These are phyloP conservation scores for Caenorhabditis virilis DNA, from an alignment of 2,888 invertebrate species.

Conservation along the genomic window DNA sequence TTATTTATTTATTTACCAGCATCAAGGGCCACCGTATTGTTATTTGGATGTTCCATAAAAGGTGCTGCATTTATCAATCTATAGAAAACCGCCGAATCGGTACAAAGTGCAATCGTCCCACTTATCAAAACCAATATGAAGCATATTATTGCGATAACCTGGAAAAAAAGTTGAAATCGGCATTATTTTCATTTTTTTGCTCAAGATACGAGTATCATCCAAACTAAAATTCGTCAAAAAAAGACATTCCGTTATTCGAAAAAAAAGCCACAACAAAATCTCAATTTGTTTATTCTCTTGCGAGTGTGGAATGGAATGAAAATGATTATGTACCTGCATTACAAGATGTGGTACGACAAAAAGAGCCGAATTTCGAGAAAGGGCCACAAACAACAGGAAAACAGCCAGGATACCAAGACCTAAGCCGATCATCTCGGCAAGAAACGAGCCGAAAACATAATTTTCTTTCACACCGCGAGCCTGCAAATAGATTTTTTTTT, in stretches of 20 bases:
- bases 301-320: too few relatives aligned
- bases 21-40: slow-evolving; percentile 61
- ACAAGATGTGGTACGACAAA: slow-evolving; percentile 65
- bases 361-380: slow-evolving; percentile 58
- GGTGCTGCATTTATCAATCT: slow-evolving; percentile 65
- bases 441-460: slow-evolving; percentile 53
- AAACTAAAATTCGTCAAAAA: too few relatives aligned
- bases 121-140: slow-evolving; percentile 57
- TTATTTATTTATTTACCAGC: slow-evolving; percentile 23
- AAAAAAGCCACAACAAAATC: too few relatives aligned
- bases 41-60: slow-evolving; percentile 63
- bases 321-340: slow-evolving; percentile 55
- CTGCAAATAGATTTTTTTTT: too few relatives aligned
- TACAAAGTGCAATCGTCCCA: slow-evolving; percentile 61
- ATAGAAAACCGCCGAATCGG: slow-evolving; percentile 64
- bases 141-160: slow-evolving; percentile 58
- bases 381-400: slow-evolving; percentile 57
- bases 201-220: background rate
- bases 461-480: slow-evolving; percentile 52
- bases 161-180: slow-evolving; percentile 19
- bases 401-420: slow-evolving; percentile 54
- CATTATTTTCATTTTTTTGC: background rate
- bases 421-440: slow-evolving; percentile 51
- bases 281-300: too few relatives aligned
- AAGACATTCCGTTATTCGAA: too few relatives aligned